phyloP scores from a whole-genome alignment of 2,113 vertebrate species.

The Syngnathoides biaculeatus region DNA sequence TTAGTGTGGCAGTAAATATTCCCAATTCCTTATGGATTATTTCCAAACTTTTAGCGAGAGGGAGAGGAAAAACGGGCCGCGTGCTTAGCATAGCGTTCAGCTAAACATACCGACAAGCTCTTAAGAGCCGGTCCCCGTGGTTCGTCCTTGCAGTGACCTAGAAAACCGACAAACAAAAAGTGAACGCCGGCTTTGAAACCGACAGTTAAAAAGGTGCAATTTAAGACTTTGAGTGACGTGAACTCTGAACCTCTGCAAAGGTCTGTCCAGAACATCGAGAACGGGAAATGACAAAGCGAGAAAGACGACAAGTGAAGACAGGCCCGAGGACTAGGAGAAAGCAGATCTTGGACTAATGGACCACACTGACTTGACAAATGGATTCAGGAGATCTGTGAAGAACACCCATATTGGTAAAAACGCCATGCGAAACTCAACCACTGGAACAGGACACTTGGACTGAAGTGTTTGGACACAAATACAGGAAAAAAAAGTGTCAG shows the following conservation, averaged over 20 bases:
- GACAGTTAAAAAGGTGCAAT: slow-evolving; percentile 11
- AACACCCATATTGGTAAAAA: slow-evolving; percentile 49
- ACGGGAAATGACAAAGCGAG: slow-evolving; percentile 61
- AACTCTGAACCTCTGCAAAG: slow-evolving; percentile 40
- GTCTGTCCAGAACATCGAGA: slow-evolving; percentile 24
- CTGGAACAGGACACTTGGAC: background rate
- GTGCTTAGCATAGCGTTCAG: background rate
- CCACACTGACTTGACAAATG: slow-evolving; percentile 62
- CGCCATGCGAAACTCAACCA: slow-evolving; percentile 17
- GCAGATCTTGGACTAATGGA: slow-evolving; percentile 69
- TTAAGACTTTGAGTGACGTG: slow-evolving; percentile 20
- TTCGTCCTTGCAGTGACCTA: slow-evolving; percentile 3
- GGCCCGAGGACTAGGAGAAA: slow-evolving; percentile 44
- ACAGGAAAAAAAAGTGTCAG: background rate
- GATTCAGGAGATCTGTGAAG: slow-evolving; percentile 51
- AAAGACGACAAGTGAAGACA: slow-evolving; percentile 55
- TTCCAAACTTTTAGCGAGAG: too few relatives aligned
- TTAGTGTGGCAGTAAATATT: too few relatives aligned
- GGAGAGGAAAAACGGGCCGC: background rate
- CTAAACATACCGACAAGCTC: background rate
- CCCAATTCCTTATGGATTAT: too few relatives aligned
- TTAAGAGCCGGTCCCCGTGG: background rate
- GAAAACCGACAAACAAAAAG: slow-evolving; percentile 21
- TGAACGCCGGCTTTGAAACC: slow-evolving; percentile 12
- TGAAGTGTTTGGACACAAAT: background rate